Base-by-base conservation (phyloP, 2,113 vertebrate species). In the Origma solitaria region DNA sequence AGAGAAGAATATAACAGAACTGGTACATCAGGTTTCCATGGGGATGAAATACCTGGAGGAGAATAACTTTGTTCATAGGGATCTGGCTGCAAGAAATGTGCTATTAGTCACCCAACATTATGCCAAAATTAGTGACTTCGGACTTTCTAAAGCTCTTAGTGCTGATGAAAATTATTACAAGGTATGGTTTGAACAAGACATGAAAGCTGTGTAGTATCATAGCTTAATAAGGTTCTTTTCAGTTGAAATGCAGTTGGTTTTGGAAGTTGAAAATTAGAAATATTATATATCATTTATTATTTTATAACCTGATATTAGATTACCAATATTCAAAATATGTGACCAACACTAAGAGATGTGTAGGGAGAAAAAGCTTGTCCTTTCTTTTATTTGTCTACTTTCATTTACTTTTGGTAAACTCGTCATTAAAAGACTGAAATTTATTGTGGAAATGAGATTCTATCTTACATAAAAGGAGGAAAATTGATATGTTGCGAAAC, bases 11-110 rank as follows among this genome's bases (percentile, higher is more conserved):
- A 98, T 99, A 97, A 99, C 99, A 54, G 99, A 99, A 93, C 97
- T 99, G 94, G 99, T 99, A 14, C 99, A 99, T 94, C 99, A 99
- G 97, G 99, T 99, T 79, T 99, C 98, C 40, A 99, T 99, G 98
- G 99, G 99, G 11, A 99, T 99, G 99, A 99, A 99, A 83, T 99
- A 99, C 92, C 94, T 99, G 96, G 99, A 99, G 85, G 99, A 99
- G 86, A 97, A 98, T 88, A 99, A 99, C 96, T 99, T 99, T 53
- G 99, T 99, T 78, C 99, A 99, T 95, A 98, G 99, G 73, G 99
- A 99, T 97, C 98, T 99, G n/a, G 99, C 99, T 44, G 99, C 99
- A 68, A 98, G 99, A 88, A 99, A 99, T 5, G 99, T 99, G 6
- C 95, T 99, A 62, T 97, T 99, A 90, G 99, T 99, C 69, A 99